Base-by-base conservation (phyloP, 2,113 vertebrate species). In the Hippocampus zosterae region DNA sequence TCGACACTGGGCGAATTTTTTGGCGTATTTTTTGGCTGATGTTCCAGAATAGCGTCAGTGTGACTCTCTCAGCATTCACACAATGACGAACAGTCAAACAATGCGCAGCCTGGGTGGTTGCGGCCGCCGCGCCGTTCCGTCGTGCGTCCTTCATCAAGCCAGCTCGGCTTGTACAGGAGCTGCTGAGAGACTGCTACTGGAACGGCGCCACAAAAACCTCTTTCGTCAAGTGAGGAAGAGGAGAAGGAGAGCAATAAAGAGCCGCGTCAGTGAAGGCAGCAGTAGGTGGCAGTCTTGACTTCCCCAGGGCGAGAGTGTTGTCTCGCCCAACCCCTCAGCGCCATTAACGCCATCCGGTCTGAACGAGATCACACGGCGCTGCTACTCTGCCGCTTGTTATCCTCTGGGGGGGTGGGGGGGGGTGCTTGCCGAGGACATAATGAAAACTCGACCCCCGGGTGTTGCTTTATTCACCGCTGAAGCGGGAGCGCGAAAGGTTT, bases 221-320 rank as follows among this genome's bases (percentile, higher is more conserved):
- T 84, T 88, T 90, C 85, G 79, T 93, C 90, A 67, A 85, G 86
- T 21, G 69, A 84, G 74, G 77, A 79, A 69, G 73, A 66, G 16
- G 69, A 78, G 70, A 53, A 65, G 48, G 75, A n/a, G 21, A 8
- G 52, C 52, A 11, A 75, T 76, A 75, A 75, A 81, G 78, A 66
- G 75, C 73, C 88, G 89, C 71, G 85, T 88, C 66, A 83, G 75
- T 72, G 81, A 91, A 85, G 74, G 92, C 79, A 93, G 93, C 95
- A 95, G 94, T 89, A 97, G 95, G 94, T 96, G 96, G 95, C 95
- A 96, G 94, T 94, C 93, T 95, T 93, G 93, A 92, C 94, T 94
- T 93, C 69, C 0, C 60, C 33, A 6, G 33, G 83, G 79, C 23
- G 66, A 67, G 65, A 80, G 83, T 79, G 81, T 86, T 86, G 84